A percentile compares a stretch with the other conserved stretches of the same genome.
phyloP scores from a whole-genome alignment of 2,797 vertebrate genomes.

The Parotocinclus haroldoi region DNA sequence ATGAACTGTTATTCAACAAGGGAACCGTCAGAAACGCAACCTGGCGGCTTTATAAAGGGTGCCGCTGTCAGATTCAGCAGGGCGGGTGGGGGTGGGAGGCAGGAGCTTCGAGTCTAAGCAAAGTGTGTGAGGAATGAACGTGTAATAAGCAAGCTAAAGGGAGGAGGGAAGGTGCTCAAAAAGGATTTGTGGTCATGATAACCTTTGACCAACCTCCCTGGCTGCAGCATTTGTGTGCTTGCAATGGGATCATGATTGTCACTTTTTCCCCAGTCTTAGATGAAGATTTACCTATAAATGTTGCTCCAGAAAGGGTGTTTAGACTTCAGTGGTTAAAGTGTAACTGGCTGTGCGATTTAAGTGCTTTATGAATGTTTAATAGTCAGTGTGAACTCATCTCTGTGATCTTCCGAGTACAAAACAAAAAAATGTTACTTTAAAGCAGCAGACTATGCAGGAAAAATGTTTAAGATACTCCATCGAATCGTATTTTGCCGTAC shows the following conservation, averaged over 20 bases:
- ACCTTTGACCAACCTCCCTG: conserved; percentile 31
- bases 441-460: no score
- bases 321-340: no score
- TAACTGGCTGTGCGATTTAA: no score
- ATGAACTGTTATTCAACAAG: conserved; percentile 24
- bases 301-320: neutral
- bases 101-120: conserved; percentile 9
- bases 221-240: neutral
- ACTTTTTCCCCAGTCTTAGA: neutral
- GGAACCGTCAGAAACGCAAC: conserved; percentile 2
- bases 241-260: conserved; percentile 1
- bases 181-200: conserved; percentile 18
- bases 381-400: no score
- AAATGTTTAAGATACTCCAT: no score
- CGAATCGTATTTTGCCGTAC: no score
- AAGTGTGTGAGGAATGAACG: conserved; percentile 19
- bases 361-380: no score
- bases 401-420: no score
- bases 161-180: neutral
- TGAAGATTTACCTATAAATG: neutral
- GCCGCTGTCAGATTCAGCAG: conserved; percentile 54
- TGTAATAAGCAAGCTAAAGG: neutral
- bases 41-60: conserved; percentile 45
- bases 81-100: conserved; percentile 46
- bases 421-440: no score